Conservation (phyloP, 2,797 vertebrate species). For the Crocidura indochinensis region DNA sequence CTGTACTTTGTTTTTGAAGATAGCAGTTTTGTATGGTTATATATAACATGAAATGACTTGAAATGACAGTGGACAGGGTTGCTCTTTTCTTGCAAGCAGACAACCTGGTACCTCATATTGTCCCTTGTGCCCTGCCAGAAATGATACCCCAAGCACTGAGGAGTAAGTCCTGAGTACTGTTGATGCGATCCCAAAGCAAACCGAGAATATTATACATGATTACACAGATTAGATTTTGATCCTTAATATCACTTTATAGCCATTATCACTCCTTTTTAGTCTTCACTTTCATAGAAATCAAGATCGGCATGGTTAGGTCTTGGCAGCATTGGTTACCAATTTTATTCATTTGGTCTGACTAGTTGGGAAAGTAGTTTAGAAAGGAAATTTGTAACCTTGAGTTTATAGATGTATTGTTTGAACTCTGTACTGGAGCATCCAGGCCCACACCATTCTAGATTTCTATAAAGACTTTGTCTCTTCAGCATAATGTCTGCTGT, state of each 20-base stretch:
- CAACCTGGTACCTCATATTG: no score
- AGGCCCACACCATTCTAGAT: neutral
- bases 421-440: neutral
- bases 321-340: neutral
- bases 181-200: neutral
- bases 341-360: neutral
- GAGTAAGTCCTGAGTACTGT: no score
- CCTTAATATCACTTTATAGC: neutral
- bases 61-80: no score
- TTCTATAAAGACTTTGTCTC: neutral
- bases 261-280: no score
- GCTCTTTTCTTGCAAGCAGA: no score
- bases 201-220: neutral
- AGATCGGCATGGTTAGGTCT: conserved; percentile 16
- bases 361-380: neutral
- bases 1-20: no score
- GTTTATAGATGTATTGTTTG: conserved; percentile 13
- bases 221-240: neutral
- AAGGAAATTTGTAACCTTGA: conserved; percentile 10
- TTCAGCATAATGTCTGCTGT: neutral
- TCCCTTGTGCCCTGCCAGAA: no score
- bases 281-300: neutral
- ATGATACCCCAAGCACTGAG: no score
- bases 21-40: no score
- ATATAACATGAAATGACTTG: neutral